Base-by-base conservation (phyloP, 2,113 vertebrate genomes). In the Pitta sordida region DNA sequence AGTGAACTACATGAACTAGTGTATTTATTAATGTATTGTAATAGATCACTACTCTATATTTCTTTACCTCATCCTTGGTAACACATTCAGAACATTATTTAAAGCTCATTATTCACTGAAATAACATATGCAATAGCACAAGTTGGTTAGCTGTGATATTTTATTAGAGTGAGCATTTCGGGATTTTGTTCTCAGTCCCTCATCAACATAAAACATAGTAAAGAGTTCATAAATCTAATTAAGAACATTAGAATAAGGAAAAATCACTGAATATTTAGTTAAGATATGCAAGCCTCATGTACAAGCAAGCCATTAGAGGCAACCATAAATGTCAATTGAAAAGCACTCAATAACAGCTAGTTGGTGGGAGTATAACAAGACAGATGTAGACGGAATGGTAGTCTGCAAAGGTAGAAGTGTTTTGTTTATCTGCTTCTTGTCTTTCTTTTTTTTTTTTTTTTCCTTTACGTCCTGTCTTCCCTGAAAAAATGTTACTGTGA, bases 171-270 rank as follows among this genome's bases (percentile, higher is more conserved):
- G 87, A 92, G 60, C 89, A 96, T 90, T 96, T 95, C 3, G 29
- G 86, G 84, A 85, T 94, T 96, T 94, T 95, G 95, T 96, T 97
- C 81, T 95, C 78, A 95, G 88, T 97, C 93, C 80, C 95, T 97
- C 93, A 95, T 97, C 97, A 97, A 92, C 96, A 97, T 97, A 97
- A 97, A 98, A 95, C 91, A 96, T 88, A 96, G 88, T 95, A 97
- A 98, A 97, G 95, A 97, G 97, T 97, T 96, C 96, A 96, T 97
- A 97, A 97, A 97, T 97, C 95, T 97, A 98, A 98, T 97, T 97
- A 98, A 97, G 90, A 67, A 76, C 83, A 97, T 96, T 97, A 91
- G 91, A 97, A 97, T 96, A 96, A 95, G 83, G 91, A 95, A 95
- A 94, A 96, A 95, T 93, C 84, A 91, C 89, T 55, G 80, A 93